Conservation (phyloP, 2,797 vertebrate genomes). For the Arctocebus calabarensis region DNA sequence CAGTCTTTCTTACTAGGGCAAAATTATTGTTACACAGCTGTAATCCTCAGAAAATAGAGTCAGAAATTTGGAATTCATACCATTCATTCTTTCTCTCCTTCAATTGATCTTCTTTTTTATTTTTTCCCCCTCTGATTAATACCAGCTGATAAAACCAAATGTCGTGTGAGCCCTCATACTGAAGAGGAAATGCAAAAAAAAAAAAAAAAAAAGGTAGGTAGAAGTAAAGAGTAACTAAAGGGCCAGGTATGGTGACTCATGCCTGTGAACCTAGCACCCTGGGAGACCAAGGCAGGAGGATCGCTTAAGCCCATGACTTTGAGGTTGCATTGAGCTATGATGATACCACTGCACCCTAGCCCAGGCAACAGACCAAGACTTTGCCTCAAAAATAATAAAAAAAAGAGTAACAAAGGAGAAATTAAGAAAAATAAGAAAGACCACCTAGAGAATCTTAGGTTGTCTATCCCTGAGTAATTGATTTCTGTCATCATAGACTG, state of each 20-base stretch:
- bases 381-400: not conserved
- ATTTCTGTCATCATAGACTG: not conserved
- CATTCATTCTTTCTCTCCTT: not conserved
- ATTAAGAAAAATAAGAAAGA: not conserved
- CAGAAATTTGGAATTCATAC: not conserved
- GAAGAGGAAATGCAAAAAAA: not conserved
- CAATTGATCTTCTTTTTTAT: not conserved
- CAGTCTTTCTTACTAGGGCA: not conserved
- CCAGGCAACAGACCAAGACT: not conserved
- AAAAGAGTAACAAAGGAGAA: not conserved
- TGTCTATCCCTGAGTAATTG: not conserved
- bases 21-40: not conserved
- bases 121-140: not conserved
- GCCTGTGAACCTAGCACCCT: not conserved
- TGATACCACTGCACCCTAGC: not conserved
- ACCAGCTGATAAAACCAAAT: not conserved
- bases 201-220: not conserved
- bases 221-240: not conserved
- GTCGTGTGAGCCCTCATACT: not conserved
- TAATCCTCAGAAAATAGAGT: not conserved
- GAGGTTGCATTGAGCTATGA: not conserved
- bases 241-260: not conserved
- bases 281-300: not conserved
- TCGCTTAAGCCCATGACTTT: not conserved
- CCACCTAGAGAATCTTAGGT: not conserved